Evolutionary conservation across 2,797 vertebrate genomes (phyloP).

Genomic region (Sebastes wilsoni): DNA sequence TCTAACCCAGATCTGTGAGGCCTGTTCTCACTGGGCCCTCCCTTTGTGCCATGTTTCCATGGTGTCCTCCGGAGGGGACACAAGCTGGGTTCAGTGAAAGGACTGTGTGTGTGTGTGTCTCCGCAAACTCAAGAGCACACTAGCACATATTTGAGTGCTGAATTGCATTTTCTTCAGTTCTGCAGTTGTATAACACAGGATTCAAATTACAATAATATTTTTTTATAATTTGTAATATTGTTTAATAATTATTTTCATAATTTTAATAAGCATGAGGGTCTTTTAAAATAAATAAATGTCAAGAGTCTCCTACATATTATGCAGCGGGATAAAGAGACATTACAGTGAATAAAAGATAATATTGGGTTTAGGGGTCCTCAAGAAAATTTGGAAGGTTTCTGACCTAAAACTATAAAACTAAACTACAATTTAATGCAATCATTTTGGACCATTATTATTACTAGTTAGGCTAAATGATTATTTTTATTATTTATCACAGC

Average conservation of each 20-base stretch:
- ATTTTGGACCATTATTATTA: too few relatives aligned
- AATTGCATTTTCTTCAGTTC: neutral
- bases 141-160: neutral
- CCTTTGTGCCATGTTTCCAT: slow-evolving; percentile 62
- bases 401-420: too few relatives aligned
- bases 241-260: neutral
- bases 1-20: slow-evolving; percentile 37
- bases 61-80: slow-evolving; percentile 33
- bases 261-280: neutral
- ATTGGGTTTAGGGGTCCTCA: too few relatives aligned
- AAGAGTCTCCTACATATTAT: too few relatives aligned
- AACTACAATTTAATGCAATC: too few relatives aligned
- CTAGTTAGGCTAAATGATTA: too few relatives aligned
- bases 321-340: too few relatives aligned
- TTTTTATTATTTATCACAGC: too few relatives aligned
- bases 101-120: neutral
- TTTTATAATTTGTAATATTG: too few relatives aligned
- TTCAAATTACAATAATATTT: neutral
- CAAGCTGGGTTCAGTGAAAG: slow-evolving; percentile 21
- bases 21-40: slow-evolving; percentile 17
- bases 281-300: neutral
- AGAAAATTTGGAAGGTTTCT: too few relatives aligned
- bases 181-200: neutral
- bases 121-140: neutral
- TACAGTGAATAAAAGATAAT: too few relatives aligned